Evolutionary conservation across 2,888 invertebrate genomes (phyloP).

Genomic region (Caenorhabditis imperialis): DNA sequence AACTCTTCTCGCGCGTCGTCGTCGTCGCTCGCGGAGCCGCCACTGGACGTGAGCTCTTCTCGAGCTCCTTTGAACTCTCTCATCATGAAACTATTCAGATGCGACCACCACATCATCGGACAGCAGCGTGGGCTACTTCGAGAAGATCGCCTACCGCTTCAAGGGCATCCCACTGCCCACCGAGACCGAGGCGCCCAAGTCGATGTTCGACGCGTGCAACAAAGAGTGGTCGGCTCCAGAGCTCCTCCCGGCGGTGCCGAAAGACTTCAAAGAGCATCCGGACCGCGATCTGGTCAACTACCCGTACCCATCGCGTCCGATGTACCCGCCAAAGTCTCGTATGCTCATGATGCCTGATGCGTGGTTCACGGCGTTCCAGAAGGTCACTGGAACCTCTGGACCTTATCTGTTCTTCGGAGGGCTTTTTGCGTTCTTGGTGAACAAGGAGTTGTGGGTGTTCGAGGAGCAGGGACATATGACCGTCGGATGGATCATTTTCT

Average conservation of each 20-base stretch:
- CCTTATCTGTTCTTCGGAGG: constrained; percentile 91
- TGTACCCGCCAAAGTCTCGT: constrained; percentile 86
- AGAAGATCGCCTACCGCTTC: constrained; percentile 54
- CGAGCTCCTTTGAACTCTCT: too few relatives aligned
- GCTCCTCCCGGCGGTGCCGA: constrained; percentile 73
- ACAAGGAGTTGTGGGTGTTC: constrained; percentile 94
- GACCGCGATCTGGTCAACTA: constrained; percentile 86
- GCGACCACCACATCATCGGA: constrained; percentile 21
- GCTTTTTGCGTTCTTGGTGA: constrained; percentile 87
- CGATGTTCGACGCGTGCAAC: constrained; percentile 73
- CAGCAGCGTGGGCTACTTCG: constrained; percentile 29
- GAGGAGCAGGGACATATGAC: constrained; percentile 85
- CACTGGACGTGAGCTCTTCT: constrained; percentile 16
- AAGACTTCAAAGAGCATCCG: constrained; percentile 80
- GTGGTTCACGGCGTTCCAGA: constrained; percentile 94
- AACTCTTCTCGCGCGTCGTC: constrained; percentile 18
- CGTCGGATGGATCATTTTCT: constrained; percentile 73
- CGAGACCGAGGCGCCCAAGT: constrained; percentile 69
- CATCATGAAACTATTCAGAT: too few relatives aligned
- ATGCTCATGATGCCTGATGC: constrained; percentile 92
- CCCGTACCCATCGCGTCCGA: constrained; percentile 84
- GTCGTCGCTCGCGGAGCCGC: constrained; percentile 33
- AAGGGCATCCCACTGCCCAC: constrained; percentile 67
- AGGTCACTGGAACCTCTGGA: constrained; percentile 91
- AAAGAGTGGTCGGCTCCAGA: constrained; percentile 74